Evolutionary conservation across 2,888 invertebrate genomes (phyloP).

Genomic region (Cheilosia variabilis): DNA sequence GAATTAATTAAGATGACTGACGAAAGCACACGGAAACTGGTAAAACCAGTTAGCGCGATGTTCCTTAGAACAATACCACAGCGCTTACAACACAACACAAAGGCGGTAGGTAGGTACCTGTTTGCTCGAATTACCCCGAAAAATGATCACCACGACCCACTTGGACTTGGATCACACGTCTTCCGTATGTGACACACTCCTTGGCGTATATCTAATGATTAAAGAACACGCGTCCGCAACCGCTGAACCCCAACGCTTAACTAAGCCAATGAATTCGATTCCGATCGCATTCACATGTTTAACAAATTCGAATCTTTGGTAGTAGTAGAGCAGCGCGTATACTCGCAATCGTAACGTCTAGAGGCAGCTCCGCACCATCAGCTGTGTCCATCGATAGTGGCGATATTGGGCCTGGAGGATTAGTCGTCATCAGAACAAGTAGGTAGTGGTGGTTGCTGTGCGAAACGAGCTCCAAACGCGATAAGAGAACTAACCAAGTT

Average conservation of each 20-base stretch:
- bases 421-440: slow-evolving; percentile 11
- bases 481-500: slow-evolving; percentile 10
- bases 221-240: slow-evolving; percentile 32
- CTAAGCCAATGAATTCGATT: slow-evolving; percentile 57
- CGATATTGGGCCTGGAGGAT: background rate
- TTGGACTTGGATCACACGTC: background rate
- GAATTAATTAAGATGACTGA: background rate
- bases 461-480: background rate
- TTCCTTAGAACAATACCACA: background rate
- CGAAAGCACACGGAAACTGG: background rate
- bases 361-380: slow-evolving; percentile 5
- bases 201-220: background rate
- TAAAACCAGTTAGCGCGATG: slow-evolving; percentile 3
- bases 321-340: background rate
- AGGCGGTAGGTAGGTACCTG: slow-evolving; percentile 11
- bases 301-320: slow-evolving; percentile 25
- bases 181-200: background rate
- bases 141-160: background rate
- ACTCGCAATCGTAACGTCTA: background rate
- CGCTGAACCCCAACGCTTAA: slow-evolving; percentile 46
- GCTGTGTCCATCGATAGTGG: slow-evolving; percentile 12
- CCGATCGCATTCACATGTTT: slow-evolving; percentile 45
- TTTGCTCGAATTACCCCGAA: background rate
- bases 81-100: background rate
- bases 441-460: background rate